phyloP scores from a whole-genome alignment of 37 sponge, comb jelly and placozoan genomes.

The Sycon ciliatum region DNA sequence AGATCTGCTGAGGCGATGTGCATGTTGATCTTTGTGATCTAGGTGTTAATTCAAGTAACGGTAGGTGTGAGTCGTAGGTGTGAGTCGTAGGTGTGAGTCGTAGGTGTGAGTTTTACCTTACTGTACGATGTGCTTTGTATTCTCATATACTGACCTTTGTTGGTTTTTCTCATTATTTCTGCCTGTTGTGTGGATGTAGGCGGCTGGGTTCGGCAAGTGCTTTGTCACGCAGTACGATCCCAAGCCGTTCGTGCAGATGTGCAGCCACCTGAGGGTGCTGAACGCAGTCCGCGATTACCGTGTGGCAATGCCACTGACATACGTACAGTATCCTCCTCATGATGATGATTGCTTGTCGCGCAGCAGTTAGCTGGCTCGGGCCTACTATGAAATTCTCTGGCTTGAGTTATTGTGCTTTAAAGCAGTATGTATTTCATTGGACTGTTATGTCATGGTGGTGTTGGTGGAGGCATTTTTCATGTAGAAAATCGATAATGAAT shows the following conservation, averaged over 20 bases:
- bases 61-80: too few relatives aligned
- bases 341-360: too few relatives aligned
- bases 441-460: too few relatives aligned
- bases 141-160: background rate
- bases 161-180: background rate
- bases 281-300: constrained; percentile 53
- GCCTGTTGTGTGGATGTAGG: constrained; percentile 10
- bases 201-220: constrained; percentile 47
- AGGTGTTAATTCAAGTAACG: too few relatives aligned
- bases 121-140: background rate
- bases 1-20: background rate
- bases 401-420: too few relatives aligned
- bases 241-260: constrained; percentile 33
- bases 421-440: too few relatives aligned
- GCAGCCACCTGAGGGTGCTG: constrained; percentile 68
- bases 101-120: background rate
- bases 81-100: too few relatives aligned
- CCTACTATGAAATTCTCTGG: too few relatives aligned
- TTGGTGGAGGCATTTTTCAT: too few relatives aligned
- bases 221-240: constrained; percentile 40
- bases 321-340: constrained; percentile 81
- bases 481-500: too few relatives aligned
- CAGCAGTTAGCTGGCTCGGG: too few relatives aligned
- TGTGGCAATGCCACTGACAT: constrained; percentile 79
- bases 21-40: background rate